Base-by-base conservation (phyloP, 2,888 invertebrate species). In the Odontocerum albicorne region DNA sequence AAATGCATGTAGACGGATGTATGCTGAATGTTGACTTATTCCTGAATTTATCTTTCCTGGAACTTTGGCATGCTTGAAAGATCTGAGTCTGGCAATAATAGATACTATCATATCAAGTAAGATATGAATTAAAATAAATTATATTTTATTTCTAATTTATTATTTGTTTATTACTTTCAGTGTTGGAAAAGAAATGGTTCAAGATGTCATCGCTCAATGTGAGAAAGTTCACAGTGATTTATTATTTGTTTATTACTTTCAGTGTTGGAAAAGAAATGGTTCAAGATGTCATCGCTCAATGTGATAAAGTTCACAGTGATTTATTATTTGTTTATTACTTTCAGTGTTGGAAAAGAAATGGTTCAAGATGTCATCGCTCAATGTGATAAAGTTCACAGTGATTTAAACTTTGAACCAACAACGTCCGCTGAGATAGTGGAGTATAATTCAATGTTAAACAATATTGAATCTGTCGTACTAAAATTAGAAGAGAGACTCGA, bases 341-440 rank as follows among this genome's bases (percentile, higher is more conserved):
- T 42, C 56, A 88, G 87, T 51, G 77, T 90, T 62, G 88, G 87
- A 0, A 81, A 80, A 58, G 74, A 73, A 6, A 82, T 83, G 66
- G 82, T 83, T 8, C 67, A 71, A n/a, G 80, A 80, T 35, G 81
- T 81, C 42, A 68, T 85, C 1, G 76, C 77, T 27, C 84, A 86
- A 47, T 81, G 86, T 6, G 81, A 85, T 35, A 77, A 83, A 16
- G 85, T 88, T 7, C 81, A 80, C 57, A 76, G 75, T 4, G 85
- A 83, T 62, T 79, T 92, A 21, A 72, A 75, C 40, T 77, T 80
- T 15, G 82, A 83, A 49, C 92, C 93, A 0, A 73, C 80, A 27
- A 79, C 82, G 0, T 91, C 93, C 0, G 74, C 82, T 0, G 89
- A 91, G 62, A 83, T 85, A 65, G 90, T 90, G 0, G 80, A 80